Evolutionary conservation across 2,113 vertebrate genomes (phyloP), one percentile per base, ranked within the genome.

Genomic region (Prochilodus magdalenae): DNA sequence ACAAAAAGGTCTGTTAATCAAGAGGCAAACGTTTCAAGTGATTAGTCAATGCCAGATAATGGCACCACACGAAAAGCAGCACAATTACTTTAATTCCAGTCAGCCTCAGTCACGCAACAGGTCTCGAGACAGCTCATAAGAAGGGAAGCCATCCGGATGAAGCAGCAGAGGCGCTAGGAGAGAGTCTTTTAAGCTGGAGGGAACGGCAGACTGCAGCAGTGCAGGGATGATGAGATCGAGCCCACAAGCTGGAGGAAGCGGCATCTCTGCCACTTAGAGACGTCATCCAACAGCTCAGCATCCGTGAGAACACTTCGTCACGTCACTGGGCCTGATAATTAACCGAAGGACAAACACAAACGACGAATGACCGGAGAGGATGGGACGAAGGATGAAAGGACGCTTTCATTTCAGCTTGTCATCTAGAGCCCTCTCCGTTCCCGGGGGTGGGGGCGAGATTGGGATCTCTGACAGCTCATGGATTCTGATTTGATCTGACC

Each of bases 401-500:
- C 67, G 63, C 36, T 26, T 75, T 82, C 11, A 82, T 82, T 76
- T 76, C 40, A 59, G 80, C 36, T 65, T n/a, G 36, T 65, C 16
- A 22, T 75, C 62, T 27, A n/a, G 30, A 70, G 66, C 12, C 36
- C 33, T 0, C 5, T 36, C 65, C 20, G 4, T 36, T 10, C 30
- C 65, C 30, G 13, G 20, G 36, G 49, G n/a, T n/a, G n/a, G 47
- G 66, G 65, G 27, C 53, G 47, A 33, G 26, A 44, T 81, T 69
- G 40, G 55, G 66, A 81, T 57, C 36, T 27, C 20, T n/a, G 26
- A 82, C 67, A 36, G 75, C 26, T 73, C 51, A 75, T 76, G 66
- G 62, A 76, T 75, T 60, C n/a, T 40, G 65, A 82, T 82, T 75
- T 60, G 36, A 82, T 82, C 63, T 22, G 80, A 82, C 73, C 66